Evolutionary conservation across 2,888 invertebrate genomes (phyloP), one percentile per base, ranked within the genome.

Genomic region (Drosophila testacea): DNA sequence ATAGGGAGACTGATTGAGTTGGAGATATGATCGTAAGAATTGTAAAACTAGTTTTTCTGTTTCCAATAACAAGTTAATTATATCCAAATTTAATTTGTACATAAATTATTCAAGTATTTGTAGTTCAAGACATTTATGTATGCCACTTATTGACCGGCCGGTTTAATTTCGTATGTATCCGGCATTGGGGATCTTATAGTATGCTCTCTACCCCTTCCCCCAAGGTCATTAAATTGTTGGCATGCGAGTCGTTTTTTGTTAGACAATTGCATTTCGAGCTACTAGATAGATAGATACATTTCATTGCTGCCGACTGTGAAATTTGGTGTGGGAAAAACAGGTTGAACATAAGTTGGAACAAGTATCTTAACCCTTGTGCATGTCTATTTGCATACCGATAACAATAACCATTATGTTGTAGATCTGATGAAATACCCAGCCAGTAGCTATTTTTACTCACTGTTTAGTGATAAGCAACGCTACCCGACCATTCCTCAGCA

Each of bases 221-320:
- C 60, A 69, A 69, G 69, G 69, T 66, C 69, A 66, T 69, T 66
- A 56, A 44, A 36, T 67, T 60, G 28, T 62, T 73, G 68, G 61
- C 62, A 73, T 39, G 13, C 46, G 30, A 64, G 22, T 16, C 36
- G 4, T 50, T 51, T 36, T 60, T 46, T 52, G 46, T 32, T 54
- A 62, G 52, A 41, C 41, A 51, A 61, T 68, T 39, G 27, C 44
- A 27, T 62, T 13, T 32, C 36, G 36, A 44, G 6, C 28, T 30
- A 28, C 16, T 27, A 39, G 47, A 32, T 34, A 54, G 46, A 44
- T 38, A 55, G 50, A 50, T 27, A 4, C 3, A 11, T 51, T 9
- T 34, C 39, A 38, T 22, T 34, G 38, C 0, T 41, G 39, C 39
- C 47, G 46, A 55, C 22, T 62, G 28, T 2, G 32, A 32, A 32